Percentiles rank a stretch among this genome's conserved stretches.
phyloP scores from a whole-genome alignment of 2,797 vertebrate genomes.

The Morus bassanus region DNA sequence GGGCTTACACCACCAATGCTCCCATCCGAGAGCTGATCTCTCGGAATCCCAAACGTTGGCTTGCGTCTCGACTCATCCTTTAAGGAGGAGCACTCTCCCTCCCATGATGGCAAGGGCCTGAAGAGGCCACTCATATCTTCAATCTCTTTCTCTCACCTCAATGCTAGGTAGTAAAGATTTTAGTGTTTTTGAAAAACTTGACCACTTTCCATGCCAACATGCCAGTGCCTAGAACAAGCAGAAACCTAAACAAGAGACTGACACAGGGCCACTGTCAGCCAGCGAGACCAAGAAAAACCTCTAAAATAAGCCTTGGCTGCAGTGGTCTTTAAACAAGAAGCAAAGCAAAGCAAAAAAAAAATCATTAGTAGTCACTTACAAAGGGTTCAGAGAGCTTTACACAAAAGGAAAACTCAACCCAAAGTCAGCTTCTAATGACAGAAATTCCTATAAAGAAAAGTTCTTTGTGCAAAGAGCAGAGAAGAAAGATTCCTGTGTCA shows the following conservation, averaged over 20 bases:
- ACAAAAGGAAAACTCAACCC: neutral
- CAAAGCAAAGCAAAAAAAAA: neutral
- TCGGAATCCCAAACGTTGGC: rapidly evolving
- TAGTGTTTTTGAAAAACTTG: neutral
- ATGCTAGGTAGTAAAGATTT: neutral
- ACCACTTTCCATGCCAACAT: neutral
- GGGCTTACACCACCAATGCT: rapidly evolving
- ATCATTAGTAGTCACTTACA: neutral
- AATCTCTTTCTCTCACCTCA: neutral
- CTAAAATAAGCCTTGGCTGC: neutral
- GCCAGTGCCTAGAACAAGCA: neutral
- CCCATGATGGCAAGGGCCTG: neutral
- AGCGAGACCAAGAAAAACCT: neutral
- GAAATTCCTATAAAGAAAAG: conserved; percentile 10
- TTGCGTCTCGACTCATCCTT: neutral
- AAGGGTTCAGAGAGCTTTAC: neutral
- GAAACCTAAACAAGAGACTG: neutral
- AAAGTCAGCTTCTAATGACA: neutral
- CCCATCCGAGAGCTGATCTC: neutral
- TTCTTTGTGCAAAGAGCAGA: conserved; percentile 17
- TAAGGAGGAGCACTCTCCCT: neutral
- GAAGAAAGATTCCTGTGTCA: conserved; percentile 26
- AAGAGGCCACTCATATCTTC: neutral
- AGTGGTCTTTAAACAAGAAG: neutral
- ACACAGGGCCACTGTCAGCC: neutral